phyloP scores from a whole-genome alignment of 2,888 invertebrate species.

The Lampropteryx suffumata region DNA sequence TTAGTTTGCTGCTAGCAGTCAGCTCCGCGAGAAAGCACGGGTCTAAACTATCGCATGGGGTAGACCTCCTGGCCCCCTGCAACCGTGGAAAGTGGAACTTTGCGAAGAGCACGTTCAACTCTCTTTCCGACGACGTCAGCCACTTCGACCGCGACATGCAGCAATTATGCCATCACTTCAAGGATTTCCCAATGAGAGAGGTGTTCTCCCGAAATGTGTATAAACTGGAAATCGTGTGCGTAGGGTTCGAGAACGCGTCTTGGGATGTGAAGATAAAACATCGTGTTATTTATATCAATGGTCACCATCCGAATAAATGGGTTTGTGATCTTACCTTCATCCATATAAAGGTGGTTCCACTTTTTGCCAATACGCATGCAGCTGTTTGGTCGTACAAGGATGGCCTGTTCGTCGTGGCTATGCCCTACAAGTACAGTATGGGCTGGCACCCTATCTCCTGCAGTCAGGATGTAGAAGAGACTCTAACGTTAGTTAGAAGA shows the following conservation, averaged over 20 bases:
- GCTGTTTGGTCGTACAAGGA: conserved; percentile 15
- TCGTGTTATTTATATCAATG: conserved; percentile 21
- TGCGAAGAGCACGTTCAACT: no score
- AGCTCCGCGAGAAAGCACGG: no score
- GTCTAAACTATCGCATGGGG: no score
- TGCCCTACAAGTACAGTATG: conserved; percentile 18
- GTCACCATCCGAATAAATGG: conserved; percentile 7
- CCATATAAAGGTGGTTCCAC: conserved; percentile 23
- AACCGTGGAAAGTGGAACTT: no score
- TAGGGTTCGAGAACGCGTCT: conserved; percentile 5
- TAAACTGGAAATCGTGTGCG: not conserved
- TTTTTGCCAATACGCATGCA: conserved; percentile 21
- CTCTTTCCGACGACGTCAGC: no score
- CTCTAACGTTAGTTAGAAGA: conserved; percentile 10
- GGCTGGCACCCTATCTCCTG: conserved; percentile 5
- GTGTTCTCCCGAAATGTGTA: no score
- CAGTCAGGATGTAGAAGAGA: conserved; percentile 17
- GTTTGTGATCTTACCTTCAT: conserved; percentile 25
- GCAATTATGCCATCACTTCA: no score
- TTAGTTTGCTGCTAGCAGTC: no score
- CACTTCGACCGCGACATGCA: no score
- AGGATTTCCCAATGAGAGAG: no score
- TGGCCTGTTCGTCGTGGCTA: conserved; percentile 16
- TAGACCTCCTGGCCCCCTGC: no score
- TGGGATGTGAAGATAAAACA: conserved; percentile 24